Evolutionary conservation across 2,113 vertebrate genomes (phyloP).

Genomic region (Thymallus thymallus): DNA sequence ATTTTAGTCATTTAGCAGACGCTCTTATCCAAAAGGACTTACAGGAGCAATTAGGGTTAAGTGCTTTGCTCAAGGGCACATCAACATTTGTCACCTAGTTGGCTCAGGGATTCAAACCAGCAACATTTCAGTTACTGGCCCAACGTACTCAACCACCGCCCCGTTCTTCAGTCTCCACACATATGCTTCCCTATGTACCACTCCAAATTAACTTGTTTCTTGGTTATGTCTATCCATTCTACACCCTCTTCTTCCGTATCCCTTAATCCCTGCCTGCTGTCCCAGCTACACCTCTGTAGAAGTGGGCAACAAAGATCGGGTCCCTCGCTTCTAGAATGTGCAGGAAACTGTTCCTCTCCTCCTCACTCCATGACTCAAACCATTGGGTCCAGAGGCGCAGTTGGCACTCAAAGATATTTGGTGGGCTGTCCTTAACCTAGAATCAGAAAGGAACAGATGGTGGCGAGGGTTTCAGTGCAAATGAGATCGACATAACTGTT

Average conservation of each 20-base stretch:
- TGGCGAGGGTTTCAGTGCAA: no score
- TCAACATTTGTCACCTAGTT: no score
- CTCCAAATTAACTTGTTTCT: neutral
- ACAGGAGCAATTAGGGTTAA: no score
- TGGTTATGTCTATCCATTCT: neutral
- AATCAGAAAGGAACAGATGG: neutral
- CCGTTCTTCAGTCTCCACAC: neutral
- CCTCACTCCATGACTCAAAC: constrained; percentile 87
- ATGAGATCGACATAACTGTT: neutral
- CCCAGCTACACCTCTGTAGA: constrained; percentile 79
- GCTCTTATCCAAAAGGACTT: no score
- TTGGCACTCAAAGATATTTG: constrained; percentile 88
- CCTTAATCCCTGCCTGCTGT: constrained; percentile 77
- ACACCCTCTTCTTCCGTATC: neutral
- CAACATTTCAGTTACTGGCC: no score
- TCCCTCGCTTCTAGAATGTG: constrained; percentile 78
- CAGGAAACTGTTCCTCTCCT: constrained; percentile 84
- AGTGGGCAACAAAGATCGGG: constrained; percentile 78
- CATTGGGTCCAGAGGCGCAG: constrained; percentile 88
- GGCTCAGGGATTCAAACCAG: no score
- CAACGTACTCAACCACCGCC: no score
- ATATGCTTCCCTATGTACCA: neutral
- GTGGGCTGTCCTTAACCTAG: constrained; percentile 77
- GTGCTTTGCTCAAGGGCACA: no score
- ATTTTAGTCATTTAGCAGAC: no score